These are phyloP conservation scores for Clamator glandarius DNA, from an alignment of 2,797 vertebrate species.

Conservation along the genomic window DNA sequence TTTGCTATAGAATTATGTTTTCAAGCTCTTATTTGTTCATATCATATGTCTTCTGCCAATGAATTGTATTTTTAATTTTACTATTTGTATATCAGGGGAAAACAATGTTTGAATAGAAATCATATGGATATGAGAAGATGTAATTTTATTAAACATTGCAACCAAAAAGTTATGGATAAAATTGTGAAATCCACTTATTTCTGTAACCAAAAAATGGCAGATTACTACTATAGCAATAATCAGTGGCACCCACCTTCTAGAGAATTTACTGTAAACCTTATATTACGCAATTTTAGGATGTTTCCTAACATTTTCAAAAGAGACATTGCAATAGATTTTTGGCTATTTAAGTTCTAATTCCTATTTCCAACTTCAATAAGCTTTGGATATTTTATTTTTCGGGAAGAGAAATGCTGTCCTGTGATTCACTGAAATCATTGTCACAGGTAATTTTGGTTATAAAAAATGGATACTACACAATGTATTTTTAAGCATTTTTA, in stretches of 20 bases:
- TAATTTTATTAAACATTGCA: not conserved
- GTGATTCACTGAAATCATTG: not conserved
- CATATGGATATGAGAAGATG: not conserved
- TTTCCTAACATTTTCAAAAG: not conserved
- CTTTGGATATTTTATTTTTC: not conserved
- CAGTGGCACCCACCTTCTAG: not conserved
- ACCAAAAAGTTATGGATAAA: not conserved
- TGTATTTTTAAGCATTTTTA: slow-evolving; percentile 20
- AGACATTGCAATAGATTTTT: not conserved
- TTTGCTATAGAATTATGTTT: not conserved
- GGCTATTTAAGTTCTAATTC: not conserved
- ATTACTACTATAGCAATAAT: not conserved
- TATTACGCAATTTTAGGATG: not conserved
- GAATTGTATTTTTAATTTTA: not conserved
- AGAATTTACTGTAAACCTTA: not conserved
- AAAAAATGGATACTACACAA: not conserved
- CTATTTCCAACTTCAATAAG: not conserved
- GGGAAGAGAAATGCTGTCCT: not conserved
- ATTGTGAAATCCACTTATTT: not conserved
- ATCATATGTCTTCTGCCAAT: not conserved
- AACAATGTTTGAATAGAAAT: not conserved
- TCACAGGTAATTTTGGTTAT: not conserved
- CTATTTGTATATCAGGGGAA: not conserved
- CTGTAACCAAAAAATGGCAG: not conserved
- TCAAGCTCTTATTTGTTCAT: not conserved